Conservation (phyloP, 23 tunicate genomes). For the Styela clava region DNA sequence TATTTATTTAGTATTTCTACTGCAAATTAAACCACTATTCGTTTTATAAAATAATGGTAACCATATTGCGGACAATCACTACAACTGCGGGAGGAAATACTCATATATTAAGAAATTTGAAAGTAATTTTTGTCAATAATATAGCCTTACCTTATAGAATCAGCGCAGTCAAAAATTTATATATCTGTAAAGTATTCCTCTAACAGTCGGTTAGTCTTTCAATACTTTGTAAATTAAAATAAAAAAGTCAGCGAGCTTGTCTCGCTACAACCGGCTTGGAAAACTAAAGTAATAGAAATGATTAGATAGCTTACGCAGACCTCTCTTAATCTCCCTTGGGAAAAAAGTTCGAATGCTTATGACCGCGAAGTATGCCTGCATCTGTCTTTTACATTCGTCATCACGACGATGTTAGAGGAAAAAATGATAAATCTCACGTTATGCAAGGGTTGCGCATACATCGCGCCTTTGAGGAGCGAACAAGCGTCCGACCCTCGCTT, state of each 20-base stretch:
- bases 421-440: background rate
- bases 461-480: background rate
- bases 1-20: too few species aligned
- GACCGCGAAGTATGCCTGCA: background rate
- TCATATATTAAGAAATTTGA: too few species aligned
- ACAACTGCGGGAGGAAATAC: too few species aligned
- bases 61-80: too few species aligned
- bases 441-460: background rate
- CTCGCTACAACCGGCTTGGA: slow-evolving; percentile 30
- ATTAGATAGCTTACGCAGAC: background rate
- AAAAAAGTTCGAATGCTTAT: background rate
- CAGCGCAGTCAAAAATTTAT: background rate
- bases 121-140: too few species aligned
- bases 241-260: slow-evolving; percentile 17
- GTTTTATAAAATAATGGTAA: too few species aligned
- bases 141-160: slow-evolving; percentile 24
- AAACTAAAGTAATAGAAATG: slow-evolving; percentile 13
- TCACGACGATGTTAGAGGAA: background rate
- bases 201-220: background rate
- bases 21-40: too few species aligned
- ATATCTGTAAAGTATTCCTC: background rate
- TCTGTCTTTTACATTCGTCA: slow-evolving; percentile 28
- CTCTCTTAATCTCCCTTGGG: slow-evolving; percentile 13
- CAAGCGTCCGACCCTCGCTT: too few species aligned
- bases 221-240: background rate